These are phyloP conservation scores for Tichodroma muraria DNA, from an alignment of 2,113 vertebrate genomes.

Conservation along the genomic window DNA sequence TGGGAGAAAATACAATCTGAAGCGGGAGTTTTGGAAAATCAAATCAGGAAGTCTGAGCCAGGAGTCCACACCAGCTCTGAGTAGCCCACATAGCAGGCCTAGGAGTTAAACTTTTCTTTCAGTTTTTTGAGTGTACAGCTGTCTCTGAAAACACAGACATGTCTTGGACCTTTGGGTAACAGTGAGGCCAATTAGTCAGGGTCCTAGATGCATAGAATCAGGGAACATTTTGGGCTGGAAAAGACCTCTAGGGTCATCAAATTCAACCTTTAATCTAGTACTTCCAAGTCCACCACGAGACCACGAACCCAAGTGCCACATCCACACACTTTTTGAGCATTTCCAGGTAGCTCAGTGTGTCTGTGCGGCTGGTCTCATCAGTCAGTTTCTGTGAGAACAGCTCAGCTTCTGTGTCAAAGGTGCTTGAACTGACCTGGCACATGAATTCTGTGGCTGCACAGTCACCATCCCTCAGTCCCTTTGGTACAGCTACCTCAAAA, in stretches of 20 bases:
- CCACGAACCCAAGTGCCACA: background rate
- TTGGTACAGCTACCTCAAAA: background rate
- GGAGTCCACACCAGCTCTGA: background rate
- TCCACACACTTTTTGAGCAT: background rate
- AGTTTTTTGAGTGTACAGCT: background rate
- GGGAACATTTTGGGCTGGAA: background rate
- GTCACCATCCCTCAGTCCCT: background rate
- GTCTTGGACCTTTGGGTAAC: background rate
- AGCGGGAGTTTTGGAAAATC: background rate
- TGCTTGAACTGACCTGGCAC: background rate
- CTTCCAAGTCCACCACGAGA: too few relatives aligned
- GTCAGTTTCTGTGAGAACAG: background rate
- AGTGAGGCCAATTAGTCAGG: background rate
- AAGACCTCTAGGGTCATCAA: background rate
- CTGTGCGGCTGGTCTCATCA: background rate
- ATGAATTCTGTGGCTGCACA: rapidly evolving
- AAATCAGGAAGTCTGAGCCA: background rate
- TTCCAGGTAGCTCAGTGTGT: background rate
- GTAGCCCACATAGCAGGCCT: rapidly evolving
- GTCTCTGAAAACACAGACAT: background rate
- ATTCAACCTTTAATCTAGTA: background rate
- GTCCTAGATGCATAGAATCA: background rate
- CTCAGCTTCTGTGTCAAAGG: background rate
- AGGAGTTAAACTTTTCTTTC: background rate
- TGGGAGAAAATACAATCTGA: background rate